Conservation (phyloP, 2,888 invertebrate species). For the Pseudoips prasinana region DNA sequence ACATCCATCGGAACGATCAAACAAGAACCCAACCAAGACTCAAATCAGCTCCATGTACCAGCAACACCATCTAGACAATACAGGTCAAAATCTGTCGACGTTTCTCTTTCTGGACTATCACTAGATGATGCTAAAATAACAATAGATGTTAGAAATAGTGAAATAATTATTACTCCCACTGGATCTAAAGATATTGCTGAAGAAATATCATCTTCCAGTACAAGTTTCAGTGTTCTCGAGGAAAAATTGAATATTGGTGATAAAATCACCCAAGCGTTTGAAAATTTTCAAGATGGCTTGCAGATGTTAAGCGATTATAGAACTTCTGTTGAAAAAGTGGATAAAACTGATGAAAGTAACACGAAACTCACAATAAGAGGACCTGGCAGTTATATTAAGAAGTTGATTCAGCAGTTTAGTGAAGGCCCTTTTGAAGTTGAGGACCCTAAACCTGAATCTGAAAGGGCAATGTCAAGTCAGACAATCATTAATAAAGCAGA, state of each 20-base stretch:
- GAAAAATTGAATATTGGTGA: conserved; percentile 65
- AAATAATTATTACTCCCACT: conserved; percentile 71
- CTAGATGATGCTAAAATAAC: conserved; percentile 69
- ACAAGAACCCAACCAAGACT: conserved; percentile 48
- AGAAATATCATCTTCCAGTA: conserved; percentile 31
- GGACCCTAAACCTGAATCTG: conserved; percentile 63
- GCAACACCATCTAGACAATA: conserved; percentile 64
- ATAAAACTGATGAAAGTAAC: conserved; percentile 42
- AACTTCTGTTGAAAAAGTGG: conserved; percentile 39
- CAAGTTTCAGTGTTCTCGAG: conserved; percentile 53
- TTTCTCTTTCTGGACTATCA: conserved; percentile 60
- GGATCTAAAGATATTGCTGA: conserved; percentile 50
- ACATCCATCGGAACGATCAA: conserved; percentile 56
- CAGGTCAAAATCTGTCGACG: conserved; percentile 82
- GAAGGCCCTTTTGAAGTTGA: conserved; percentile 70
- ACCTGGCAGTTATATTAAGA: conserved; percentile 74
- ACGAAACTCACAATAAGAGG: conserved; percentile 68
- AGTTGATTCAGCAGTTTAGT: conserved; percentile 75
- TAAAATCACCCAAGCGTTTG: conserved; percentile 59
- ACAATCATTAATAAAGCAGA: conserved; percentile 70
- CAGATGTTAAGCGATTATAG: conserved; percentile 55
- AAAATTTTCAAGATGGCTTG: conserved; percentile 66
- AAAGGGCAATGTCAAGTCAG: conserved; percentile 56
- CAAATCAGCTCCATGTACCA: conserved; percentile 65
- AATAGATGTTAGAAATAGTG: conserved; percentile 65